A percentile compares a stretch with the other conserved stretches of the same genome.
Evolutionary conservation across 1,140 invertebrate species (phyloP).

Genomic region (Drosophila pandora): DNA sequence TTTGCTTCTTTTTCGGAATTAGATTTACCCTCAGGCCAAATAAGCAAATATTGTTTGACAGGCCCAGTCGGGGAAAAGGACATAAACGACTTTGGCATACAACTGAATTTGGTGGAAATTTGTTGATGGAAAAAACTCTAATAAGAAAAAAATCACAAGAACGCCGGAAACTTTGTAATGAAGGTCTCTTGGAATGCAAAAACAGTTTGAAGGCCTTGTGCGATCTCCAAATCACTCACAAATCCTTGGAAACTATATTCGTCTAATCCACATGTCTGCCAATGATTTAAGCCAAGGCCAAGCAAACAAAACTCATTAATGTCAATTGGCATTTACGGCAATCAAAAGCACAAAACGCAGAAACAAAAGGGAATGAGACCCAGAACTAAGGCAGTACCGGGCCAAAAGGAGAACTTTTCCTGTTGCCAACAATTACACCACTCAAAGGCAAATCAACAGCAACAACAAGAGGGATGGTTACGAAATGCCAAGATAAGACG

Average conservation of each 20-base stretch:
- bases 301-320: slow-evolving; percentile 59
- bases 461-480: slow-evolving; percentile 1
- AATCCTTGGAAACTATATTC: slow-evolving; percentile 1
- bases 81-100: slow-evolving; percentile 9
- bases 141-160: slow-evolving; percentile 11
- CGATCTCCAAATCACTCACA: background rate
- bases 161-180: slow-evolving; percentile 7
- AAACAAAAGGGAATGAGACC: slow-evolving; percentile 12
- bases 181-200: slow-evolving; percentile 1
- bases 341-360: slow-evolving; percentile 53
- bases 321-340: slow-evolving; percentile 63
- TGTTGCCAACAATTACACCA: slow-evolving; percentile 62
- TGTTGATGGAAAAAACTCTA: background rate
- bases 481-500: background rate
- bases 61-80: background rate
- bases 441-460: slow-evolving; percentile 45
- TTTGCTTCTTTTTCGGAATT: slow-evolving; percentile 25
- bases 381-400: slow-evolving; percentile 23
- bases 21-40: slow-evolving; percentile 17
- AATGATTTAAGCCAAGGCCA: slow-evolving; percentile 55
- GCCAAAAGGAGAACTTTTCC: slow-evolving; percentile 50
- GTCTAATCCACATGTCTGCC: slow-evolving; percentile 24
- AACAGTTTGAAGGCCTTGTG: background rate
- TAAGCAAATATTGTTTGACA: slow-evolving; percentile 17
- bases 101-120: slow-evolving; percentile 16